phyloP scores from a whole-genome alignment of 2,113 vertebrate genomes.

The Ceratotherium simum region DNA sequence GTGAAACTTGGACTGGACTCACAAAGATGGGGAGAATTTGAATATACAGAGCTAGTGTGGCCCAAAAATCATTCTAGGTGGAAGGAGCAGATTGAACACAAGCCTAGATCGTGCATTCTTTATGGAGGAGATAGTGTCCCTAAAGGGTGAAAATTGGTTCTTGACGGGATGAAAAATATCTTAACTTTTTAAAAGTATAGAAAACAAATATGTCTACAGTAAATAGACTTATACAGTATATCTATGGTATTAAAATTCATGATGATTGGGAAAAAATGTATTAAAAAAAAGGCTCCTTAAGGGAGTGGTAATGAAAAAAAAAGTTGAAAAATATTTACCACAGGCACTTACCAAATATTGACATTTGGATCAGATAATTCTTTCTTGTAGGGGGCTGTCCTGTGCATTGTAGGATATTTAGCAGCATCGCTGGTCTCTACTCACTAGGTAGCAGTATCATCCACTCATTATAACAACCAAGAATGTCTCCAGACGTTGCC shows the following conservation, averaged over 20 bases:
- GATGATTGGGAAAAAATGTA: neutral
- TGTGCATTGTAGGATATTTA: neutral
- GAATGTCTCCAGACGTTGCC: neutral
- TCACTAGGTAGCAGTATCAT: constrained; percentile 21
- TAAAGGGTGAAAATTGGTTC: neutral
- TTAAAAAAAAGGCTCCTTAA: neutral
- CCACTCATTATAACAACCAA: neutral
- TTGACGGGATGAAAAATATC: neutral
- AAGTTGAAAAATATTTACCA: neutral
- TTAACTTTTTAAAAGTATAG: neutral
- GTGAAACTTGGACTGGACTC: neutral
- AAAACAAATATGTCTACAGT: neutral
- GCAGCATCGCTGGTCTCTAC: neutral
- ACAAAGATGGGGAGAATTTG: neutral
- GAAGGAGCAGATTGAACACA: neutral
- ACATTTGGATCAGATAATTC: neutral
- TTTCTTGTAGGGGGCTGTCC: neutral
- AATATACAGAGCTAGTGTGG: neutral
- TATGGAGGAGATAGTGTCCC: neutral
- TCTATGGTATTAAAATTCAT: constrained; percentile 27
- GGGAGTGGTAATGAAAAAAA: neutral
- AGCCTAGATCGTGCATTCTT: neutral
- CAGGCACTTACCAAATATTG: neutral
- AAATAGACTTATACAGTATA: neutral
- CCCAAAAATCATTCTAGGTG: neutral